A percentile compares a stretch with the other conserved stretches of the same genome.
Conservation (phyloP, 2,888 invertebrate species). For the Drosophila leonis region DNA sequence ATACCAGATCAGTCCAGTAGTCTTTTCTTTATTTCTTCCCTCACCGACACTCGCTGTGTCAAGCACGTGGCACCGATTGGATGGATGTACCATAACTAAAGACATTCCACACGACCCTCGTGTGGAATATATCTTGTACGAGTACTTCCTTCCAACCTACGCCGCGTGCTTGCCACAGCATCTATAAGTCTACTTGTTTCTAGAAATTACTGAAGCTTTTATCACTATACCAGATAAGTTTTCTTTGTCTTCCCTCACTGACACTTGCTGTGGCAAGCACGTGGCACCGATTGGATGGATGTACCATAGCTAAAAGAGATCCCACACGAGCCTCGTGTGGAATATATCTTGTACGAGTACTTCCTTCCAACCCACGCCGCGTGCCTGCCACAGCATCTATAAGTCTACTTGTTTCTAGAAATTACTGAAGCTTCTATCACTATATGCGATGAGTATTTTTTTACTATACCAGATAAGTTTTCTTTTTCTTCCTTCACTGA, state of each 20-base stretch:
- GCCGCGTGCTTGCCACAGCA: background rate
- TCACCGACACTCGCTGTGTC: too few relatives aligned
- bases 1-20: too few relatives aligned
- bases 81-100: background rate
- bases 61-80: too few relatives aligned
- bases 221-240: too few relatives aligned
- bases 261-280: background rate
- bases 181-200: background rate
- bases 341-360: background rate
- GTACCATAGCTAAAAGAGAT: too few relatives aligned
- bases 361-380: background rate
- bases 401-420: background rate
- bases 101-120: background rate
- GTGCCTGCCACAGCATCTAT: background rate
- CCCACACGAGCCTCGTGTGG: background rate
- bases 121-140: background rate
- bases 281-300: background rate
- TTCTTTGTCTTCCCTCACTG: too few relatives aligned
- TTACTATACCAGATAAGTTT: too few relatives aligned
- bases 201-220: too few relatives aligned
- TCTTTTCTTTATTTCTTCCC: too few relatives aligned
- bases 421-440: background rate
- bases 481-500: too few relatives aligned
- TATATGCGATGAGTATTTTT: too few relatives aligned
- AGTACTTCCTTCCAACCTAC: background rate